phyloP scores from a whole-genome alignment of 1,140 invertebrate species.

The Drosophila malerkotliana region DNA sequence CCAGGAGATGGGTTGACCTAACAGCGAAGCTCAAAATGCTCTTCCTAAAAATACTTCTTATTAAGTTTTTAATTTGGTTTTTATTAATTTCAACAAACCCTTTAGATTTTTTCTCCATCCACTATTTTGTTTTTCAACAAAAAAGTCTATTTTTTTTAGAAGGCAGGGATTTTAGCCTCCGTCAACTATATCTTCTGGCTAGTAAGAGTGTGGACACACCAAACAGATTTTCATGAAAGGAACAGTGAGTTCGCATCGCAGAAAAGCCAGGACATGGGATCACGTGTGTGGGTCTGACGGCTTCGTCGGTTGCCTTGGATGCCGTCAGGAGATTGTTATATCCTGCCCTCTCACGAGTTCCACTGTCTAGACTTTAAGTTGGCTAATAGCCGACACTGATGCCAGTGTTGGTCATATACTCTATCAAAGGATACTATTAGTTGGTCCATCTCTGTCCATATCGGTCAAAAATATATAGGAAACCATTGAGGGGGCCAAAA shows the following conservation, averaged over 20 bases:
- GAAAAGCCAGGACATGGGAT: conserved; percentile 9
- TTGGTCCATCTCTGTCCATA: too few species aligned
- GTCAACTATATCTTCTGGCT: background rate
- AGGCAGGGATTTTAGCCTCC: background rate
- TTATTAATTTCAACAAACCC: background rate
- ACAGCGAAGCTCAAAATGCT: conserved; percentile 21
- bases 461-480: too few species aligned
- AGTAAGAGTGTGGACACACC: conserved; percentile 33
- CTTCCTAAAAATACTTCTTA: background rate
- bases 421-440: background rate
- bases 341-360: conserved; percentile 34
- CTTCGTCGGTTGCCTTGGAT: conserved; percentile 68
- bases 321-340: conserved; percentile 74
- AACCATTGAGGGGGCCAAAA: too few species aligned
- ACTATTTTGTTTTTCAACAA: too few species aligned
- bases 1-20: background rate
- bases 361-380: conserved; percentile 75
- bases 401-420: conserved; percentile 32
- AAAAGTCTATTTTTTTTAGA: too few species aligned
- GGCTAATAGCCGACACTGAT: conserved; percentile 67
- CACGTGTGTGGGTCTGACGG: conserved; percentile 33
- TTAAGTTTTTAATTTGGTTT: background rate
- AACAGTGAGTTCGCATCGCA: conserved; percentile 49
- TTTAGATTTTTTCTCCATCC: background rate
- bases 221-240: conserved; percentile 73